phyloP scores from a whole-genome alignment of 2,888 invertebrate genomes.

The Mylabris sibirica region DNA sequence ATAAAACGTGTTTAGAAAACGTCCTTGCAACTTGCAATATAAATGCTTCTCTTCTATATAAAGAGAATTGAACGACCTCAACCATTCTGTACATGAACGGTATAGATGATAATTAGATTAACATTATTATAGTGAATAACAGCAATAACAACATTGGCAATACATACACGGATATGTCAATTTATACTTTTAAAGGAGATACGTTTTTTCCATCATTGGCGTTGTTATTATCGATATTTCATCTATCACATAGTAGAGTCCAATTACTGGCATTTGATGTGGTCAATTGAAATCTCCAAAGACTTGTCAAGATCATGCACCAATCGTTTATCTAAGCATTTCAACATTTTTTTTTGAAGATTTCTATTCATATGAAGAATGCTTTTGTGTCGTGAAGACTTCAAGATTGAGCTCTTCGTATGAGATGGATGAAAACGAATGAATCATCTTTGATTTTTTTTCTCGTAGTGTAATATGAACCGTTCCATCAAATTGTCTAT shows the following conservation, averaged over 20 bases:
- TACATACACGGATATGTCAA: not conserved
- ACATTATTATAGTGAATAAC: not conserved
- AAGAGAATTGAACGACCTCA: slow-evolving; percentile 14
- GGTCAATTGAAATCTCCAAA: not conserved
- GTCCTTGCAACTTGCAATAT: slow-evolving; percentile 10
- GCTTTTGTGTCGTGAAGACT: not conserved
- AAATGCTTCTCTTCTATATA: not conserved
- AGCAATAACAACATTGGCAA: not conserved
- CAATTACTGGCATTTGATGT: slow-evolving; percentile 1
- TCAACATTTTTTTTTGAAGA: not conserved
- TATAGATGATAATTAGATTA: slow-evolving; percentile 12
- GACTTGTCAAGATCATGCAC: not conserved
- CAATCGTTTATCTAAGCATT: not conserved
- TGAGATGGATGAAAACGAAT: not conserved
- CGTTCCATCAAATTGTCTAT: not conserved
- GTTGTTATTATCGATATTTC: not conserved
- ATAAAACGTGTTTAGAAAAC: not conserved
- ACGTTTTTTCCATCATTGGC: not conserved
- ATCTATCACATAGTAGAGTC: not conserved
- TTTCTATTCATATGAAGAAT: not conserved
- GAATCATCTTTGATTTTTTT: not conserved
- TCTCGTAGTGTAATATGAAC: not conserved
- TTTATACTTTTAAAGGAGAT: slow-evolving; percentile 6
- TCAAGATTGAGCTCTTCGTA: not conserved
- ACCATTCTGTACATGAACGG: not conserved